Evolutionary conservation across 2,797 vertebrate genomes (phyloP), one percentile per base, ranked within the genome.

Genomic region (Mormyrus proboscirostris): DNA sequence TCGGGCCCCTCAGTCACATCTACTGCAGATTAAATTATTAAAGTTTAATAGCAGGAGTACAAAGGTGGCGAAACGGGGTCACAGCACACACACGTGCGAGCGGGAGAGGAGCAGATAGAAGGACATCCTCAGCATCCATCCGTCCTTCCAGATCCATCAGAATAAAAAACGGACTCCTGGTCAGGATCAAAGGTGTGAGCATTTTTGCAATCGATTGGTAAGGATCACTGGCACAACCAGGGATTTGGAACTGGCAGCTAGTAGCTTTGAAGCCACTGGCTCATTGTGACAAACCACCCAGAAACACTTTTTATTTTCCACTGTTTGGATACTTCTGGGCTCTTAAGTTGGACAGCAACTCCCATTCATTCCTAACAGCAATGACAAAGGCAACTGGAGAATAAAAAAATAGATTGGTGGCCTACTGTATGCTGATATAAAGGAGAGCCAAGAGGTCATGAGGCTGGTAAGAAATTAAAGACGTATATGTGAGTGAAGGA

Each of bases 31-130:
- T 92, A 92, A 89, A 89, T 62, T 91, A 89, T 91, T 91, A 93
- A 92, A 93, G 91, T 94, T 95, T 93, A 89, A 94, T 89, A 87
- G 90, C 76, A 53, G 92, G 88, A 85, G 90, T 91, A 91, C 90
- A 90, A 91, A 91, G 91, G 92, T 90, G 91, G 88, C 65, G 65
- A 87, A 62, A 87, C 2, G 10, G 65, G 12, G 59, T 29, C 50
- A 65, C 3, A 44, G 49, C 88, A 62, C 69, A 38, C 47, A 79
- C 3, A 22, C 7, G 25, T 9, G 88, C 12, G 22, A 59, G 89
- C 44, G 88, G 19, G n/a, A 84, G 88, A 84, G 82, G 73, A 88
- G 3, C 50, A 91, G 90, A 85, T 92, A 89, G 65, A 90, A 47
- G 38, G 9, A 84, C 91, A 9, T 86, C 89, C 90, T 82, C 88